Conservation (phyloP, 2,888 invertebrate species). For the Aspidapion aeneum region DNA sequence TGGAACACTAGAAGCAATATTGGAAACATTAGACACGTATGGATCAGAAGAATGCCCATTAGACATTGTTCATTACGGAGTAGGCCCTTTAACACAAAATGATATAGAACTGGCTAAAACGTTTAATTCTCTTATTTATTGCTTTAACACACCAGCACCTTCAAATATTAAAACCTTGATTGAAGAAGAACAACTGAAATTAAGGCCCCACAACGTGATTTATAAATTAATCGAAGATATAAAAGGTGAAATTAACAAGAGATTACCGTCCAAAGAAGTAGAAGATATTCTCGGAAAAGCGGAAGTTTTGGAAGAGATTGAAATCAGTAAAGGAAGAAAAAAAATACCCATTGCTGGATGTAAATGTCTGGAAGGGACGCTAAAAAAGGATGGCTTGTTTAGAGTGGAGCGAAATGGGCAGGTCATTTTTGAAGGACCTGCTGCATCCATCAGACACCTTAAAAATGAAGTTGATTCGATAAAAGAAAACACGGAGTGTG, state of each 20-base stretch:
- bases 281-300: constrained; percentile 84
- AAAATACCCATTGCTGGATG: constrained; percentile 88
- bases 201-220: constrained; percentile 83
- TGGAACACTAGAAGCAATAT: constrained; percentile 93
- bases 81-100: constrained; percentile 79
- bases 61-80: constrained; percentile 84
- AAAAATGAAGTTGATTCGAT: constrained; percentile 84
- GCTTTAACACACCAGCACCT: constrained; percentile 75
- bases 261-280: constrained; percentile 65
- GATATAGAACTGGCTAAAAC: constrained; percentile 79
- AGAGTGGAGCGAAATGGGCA: constrained; percentile 65
- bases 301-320: constrained; percentile 77
- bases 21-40: constrained; percentile 88
- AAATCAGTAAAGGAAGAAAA: constrained; percentile 73
- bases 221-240: constrained; percentile 91
- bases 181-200: constrained; percentile 51
- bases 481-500: constrained; percentile 86
- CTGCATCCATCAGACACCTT: constrained; percentile 82
- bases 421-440: constrained; percentile 64
- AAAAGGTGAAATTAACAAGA: constrained; percentile 69
- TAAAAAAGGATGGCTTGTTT: constrained; percentile 65
- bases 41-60: constrained; percentile 72
- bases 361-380: constrained; percentile 71
- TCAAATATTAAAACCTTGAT: constrained; percentile 52
- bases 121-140: constrained; percentile 79